Evolutionary conservation across 2,888 invertebrate genomes (phyloP).

Genomic region (Orthosia incerta): DNA sequence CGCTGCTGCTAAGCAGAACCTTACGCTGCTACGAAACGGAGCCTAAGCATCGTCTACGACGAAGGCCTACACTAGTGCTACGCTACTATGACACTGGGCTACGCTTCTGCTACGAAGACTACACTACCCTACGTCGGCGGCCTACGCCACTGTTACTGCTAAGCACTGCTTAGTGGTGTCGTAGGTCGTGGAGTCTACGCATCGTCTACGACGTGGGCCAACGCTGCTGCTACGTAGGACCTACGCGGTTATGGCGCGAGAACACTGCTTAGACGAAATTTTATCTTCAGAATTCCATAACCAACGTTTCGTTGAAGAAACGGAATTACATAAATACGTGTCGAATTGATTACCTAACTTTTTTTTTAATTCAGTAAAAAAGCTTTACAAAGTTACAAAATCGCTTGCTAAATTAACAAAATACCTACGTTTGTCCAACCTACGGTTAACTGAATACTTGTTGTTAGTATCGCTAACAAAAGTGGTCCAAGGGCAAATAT

Average conservation of each 20-base stretch:
- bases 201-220: not conserved
- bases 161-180: not conserved
- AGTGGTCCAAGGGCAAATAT: slow-evolving; percentile 36
- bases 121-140: no score
- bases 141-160: no score
- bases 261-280: no score
- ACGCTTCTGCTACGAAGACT: no score
- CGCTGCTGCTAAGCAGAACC: no score
- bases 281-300: no score
- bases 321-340: no score
- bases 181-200: not conserved
- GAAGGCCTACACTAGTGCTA: not conserved
- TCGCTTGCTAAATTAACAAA: not conserved
- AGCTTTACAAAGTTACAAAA: not conserved
- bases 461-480: slow-evolving; percentile 15
- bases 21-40: no score
- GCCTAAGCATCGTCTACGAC: not conserved
- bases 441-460: not conserved
- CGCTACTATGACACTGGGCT: no score
- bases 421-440: slow-evolving; percentile 1
- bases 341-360: no score
- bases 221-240: not conserved
- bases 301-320: no score
- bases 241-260: no score
- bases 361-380: not conserved